These are phyloP conservation scores for Halocaridina rubra DNA, from an alignment of 2,888 invertebrate genomes.

Conservation along the genomic window DNA sequence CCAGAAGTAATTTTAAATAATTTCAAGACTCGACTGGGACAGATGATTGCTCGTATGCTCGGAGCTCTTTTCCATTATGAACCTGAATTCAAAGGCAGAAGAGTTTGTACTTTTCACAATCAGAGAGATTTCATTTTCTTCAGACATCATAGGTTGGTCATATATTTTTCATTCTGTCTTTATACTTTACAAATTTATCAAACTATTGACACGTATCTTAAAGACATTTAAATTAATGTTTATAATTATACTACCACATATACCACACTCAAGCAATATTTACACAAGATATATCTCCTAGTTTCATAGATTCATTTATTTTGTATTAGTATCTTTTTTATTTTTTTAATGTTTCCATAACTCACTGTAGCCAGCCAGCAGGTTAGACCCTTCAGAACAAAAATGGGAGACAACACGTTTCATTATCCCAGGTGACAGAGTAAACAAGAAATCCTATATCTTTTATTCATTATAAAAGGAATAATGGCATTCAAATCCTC, in stretches of 20 bases:
- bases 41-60: conserved; percentile 92
- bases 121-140: conserved; percentile 99
- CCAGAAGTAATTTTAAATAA: conserved; percentile 97
- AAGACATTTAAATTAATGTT: background rate
- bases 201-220: background rate
- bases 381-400: too few species aligned
- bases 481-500: too few species aligned
- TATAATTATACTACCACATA: background rate
- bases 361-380: too few species aligned
- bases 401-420: too few species aligned
- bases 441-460: too few species aligned
- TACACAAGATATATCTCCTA: background rate
- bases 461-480: too few species aligned
- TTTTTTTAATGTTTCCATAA: background rate
- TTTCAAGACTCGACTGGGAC: conserved; percentile 93
- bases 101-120: conserved; percentile 97
- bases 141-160: conserved; percentile 86
- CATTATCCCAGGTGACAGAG: too few species aligned
- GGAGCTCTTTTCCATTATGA: conserved; percentile 94
- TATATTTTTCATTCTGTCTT: background rate
- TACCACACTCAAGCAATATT: too few species aligned
- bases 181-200: background rate
- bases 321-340: background rate
- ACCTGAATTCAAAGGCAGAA: conserved; percentile 92
- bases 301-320: background rate